Conservation (phyloP, 2,797 vertebrate species). For the Rhadinocentrus ornatus region DNA sequence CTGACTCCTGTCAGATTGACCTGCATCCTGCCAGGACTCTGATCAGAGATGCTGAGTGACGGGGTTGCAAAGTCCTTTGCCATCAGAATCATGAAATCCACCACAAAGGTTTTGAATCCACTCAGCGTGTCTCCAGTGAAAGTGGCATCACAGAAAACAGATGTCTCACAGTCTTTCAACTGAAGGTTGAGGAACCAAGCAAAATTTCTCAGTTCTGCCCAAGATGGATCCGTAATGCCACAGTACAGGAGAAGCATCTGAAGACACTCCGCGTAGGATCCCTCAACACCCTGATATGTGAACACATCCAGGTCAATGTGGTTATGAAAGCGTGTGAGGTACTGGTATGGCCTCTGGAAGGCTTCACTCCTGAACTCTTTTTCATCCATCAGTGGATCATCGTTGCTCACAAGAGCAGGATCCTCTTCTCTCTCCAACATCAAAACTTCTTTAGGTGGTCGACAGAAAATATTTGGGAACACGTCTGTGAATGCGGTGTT, state of each 20-base stretch:
- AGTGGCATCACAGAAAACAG: constrained; percentile 87
- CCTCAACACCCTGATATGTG: constrained; percentile 83
- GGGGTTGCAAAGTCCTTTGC: constrained; percentile 97
- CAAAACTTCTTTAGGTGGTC: constrained; percentile 91
- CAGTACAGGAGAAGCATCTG: constrained; percentile 92
- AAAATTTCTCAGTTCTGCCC: constrained; percentile 94
- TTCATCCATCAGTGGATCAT: constrained; percentile 88
- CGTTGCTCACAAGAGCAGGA: not conserved
- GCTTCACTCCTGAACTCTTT: constrained; percentile 86
- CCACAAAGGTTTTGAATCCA: constrained; percentile 96
- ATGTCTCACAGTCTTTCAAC: constrained; percentile 90
- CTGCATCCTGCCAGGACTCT: constrained; percentile 85
- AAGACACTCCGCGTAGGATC: constrained; percentile 87
- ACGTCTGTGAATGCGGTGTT: constrained; percentile 84
- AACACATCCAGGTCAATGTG: constrained; percentile 84
- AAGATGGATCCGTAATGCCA: constrained; percentile 90
- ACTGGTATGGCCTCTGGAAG: constrained; percentile 96
- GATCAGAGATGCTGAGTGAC: constrained; percentile 91
- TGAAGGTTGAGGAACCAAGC: constrained; percentile 92
- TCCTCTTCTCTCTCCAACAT: constrained; percentile 75
- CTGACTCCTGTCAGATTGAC: constrained; percentile 32
- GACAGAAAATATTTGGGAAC: constrained; percentile 91
- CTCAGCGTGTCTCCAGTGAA: constrained; percentile 85
- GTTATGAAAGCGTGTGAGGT: constrained; percentile 86
- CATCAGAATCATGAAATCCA: constrained; percentile 97